phyloP scores from a whole-genome alignment of 2,113 vertebrate species.

The Apteryx owenii region DNA sequence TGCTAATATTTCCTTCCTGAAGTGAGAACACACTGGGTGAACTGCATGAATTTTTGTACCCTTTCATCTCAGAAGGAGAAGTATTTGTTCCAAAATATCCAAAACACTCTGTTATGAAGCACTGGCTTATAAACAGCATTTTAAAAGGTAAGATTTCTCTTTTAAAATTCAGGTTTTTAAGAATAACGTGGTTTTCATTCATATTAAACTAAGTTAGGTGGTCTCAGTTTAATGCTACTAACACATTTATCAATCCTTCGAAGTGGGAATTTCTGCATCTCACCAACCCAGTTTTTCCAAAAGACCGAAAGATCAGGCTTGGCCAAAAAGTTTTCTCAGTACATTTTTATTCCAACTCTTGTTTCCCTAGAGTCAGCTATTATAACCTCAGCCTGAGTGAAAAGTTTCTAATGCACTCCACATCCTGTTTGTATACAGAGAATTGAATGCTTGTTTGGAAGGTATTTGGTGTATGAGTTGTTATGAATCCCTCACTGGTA shows the following conservation, averaged over 20 bases:
- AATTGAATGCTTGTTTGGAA: neutral
- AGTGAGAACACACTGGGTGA: slow-evolving; percentile 6
- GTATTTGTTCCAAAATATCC: slow-evolving; percentile 23
- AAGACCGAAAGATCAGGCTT: neutral
- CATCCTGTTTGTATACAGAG: neutral
- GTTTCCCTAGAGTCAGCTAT: neutral
- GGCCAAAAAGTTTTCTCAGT: neutral
- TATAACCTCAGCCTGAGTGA: neutral
- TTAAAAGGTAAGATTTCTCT: slow-evolving; percentile 7
- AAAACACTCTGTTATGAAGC: neutral
- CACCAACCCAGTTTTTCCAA: neutral
- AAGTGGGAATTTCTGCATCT: neutral
- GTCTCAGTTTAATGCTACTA: neutral
- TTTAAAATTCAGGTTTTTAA: neutral
- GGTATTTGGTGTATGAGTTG: neutral
- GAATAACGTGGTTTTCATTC: neutral
- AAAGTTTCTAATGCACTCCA: neutral
- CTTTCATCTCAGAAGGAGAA: slow-evolving; percentile 41
- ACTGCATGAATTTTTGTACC: slow-evolving; percentile 59
- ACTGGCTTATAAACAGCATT: slow-evolving; percentile 1
- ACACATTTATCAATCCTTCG: neutral
- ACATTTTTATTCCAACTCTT: neutral
- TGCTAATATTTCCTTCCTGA: slow-evolving; percentile 50
- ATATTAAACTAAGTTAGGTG: neutral
- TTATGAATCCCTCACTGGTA: neutral